These are phyloP conservation scores for Numenius phaeopus DNA, from an alignment of 2,797 vertebrate genomes.

Conservation along the genomic window DNA sequence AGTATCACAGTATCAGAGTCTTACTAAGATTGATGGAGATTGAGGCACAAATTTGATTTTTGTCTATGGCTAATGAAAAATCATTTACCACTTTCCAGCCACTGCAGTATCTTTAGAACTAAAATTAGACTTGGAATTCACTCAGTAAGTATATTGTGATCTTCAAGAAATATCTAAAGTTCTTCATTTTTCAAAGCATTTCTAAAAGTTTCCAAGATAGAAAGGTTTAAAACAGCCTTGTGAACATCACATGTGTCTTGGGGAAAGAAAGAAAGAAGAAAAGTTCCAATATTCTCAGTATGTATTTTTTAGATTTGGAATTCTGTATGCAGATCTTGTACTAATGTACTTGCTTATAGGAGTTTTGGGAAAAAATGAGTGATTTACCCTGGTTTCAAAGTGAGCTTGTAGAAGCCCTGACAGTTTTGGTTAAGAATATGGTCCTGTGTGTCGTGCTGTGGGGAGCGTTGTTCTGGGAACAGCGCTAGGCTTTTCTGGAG, in stretches of 20 bases:
- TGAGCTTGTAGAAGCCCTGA: background rate
- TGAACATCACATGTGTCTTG: background rate
- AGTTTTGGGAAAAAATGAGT: background rate
- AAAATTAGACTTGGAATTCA: constrained; percentile 40
- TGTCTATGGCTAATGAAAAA: constrained; percentile 75
- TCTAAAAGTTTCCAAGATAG: constrained; percentile 22
- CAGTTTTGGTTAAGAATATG: background rate
- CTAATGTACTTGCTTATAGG: background rate
- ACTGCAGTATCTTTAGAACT: constrained; percentile 55
- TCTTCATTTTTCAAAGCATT: constrained; percentile 63
- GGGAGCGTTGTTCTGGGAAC: background rate
- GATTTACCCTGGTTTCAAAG: background rate
- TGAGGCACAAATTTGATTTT: constrained; percentile 72
- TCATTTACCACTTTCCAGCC: constrained; percentile 59
- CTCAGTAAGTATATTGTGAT: constrained; percentile 40
- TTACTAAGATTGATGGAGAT: constrained; percentile 68
- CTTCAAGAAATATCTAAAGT: constrained; percentile 19
- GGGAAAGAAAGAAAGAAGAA: background rate
- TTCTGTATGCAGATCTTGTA: background rate
- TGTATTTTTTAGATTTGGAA: background rate
- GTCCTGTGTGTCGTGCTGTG: background rate
- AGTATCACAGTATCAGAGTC: constrained; percentile 17
- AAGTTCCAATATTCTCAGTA: background rate
- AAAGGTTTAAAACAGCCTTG: background rate
- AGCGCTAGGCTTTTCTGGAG: background rate